Evolutionary conservation across 2,888 invertebrate species (phyloP).

Genomic region (Frankliniella intonsa): DNA sequence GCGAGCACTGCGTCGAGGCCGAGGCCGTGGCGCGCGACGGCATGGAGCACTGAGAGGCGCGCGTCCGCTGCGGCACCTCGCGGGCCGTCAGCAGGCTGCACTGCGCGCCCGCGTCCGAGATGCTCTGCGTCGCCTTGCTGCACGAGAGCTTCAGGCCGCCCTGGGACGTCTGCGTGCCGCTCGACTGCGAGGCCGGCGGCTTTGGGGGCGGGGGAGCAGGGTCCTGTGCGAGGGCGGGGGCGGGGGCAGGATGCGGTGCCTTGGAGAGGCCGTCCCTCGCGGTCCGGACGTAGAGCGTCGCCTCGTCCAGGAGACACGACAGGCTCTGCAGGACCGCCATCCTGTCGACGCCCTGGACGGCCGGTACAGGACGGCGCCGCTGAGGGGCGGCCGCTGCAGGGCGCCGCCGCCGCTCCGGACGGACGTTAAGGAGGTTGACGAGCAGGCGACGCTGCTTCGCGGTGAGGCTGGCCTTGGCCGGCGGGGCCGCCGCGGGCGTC

Average conservation of each 20-base stretch:
- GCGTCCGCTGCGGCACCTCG: not conserved
- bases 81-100: not conserved
- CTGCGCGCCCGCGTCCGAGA: not conserved
- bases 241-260: not conserved
- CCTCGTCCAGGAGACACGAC: not conserved
- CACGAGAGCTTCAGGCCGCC: not conserved
- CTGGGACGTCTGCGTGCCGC: not conserved
- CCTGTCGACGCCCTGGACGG: not conserved
- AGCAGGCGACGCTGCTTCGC: slow-evolving; percentile 4
- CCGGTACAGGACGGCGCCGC: not conserved
- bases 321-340: slow-evolving; percentile 2
- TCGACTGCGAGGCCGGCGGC: not conserved
- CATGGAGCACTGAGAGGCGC: slow-evolving; percentile 1
- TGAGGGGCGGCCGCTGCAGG: not conserved
- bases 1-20: not conserved
- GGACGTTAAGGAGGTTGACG: not conserved
- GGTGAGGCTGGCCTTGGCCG: not conserved
- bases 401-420: not conserved
- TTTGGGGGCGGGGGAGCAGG: not conserved
- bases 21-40: not conserved
- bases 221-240: not conserved
- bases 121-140: slow-evolving; percentile 15
- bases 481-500: too few relatives aligned
- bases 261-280: not conserved
- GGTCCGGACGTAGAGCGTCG: not conserved